Base-by-base conservation (phyloP, 2,113 vertebrate species). In the Bubo blakistoni region DNA sequence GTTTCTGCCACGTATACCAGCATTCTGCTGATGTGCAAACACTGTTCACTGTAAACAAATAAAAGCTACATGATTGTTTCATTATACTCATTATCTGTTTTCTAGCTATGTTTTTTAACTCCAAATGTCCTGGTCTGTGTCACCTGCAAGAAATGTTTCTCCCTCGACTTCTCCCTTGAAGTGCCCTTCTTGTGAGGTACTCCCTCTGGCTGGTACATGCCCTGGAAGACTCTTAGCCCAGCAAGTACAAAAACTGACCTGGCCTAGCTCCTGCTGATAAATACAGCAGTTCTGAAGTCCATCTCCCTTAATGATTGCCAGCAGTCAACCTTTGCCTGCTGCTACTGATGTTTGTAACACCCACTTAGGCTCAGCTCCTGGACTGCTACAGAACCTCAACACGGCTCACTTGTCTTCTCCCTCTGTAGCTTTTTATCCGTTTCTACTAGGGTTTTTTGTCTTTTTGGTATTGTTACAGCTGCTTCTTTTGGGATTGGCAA, bases 171-270 rank as follows among this genome's bases (percentile, higher is more conserved):
- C 52, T 85, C 29, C 17, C 21, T n/a, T 51, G 52, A 71, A 54
- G 46, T 27, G 10, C 21, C 9, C 7, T 40, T 16, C 16, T 58
- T 19, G 6, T 26, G 11, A 22, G 0, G 1, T 24, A 5, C 9
- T 86, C 8, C 19, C 25, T 74, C n/a, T 3, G 6, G 20, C 20
- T 47, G 47, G 42, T 44, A 38, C 0, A 24, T 49, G 36, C 12
- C 19, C 49, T 42, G 29, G 36, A 63, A 52, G 30, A 17, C 10
- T 44, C 40, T 44, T 11, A 62, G 52, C 16, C 42, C 30, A 90
- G 16, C 32, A 74, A 81, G 27, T 2, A 40, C 17, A 26, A 40
- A 59, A 63, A 79, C 30, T 1, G 6, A n/a, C 12, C 21, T 19
- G 40, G 38, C 20, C 16, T 15, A 11, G 13, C 57, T 84, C n/a